Evolutionary conservation across 2,113 vertebrate genomes (phyloP), one percentile per base, ranked within the genome.

Genomic region (Grus americana): DNA sequence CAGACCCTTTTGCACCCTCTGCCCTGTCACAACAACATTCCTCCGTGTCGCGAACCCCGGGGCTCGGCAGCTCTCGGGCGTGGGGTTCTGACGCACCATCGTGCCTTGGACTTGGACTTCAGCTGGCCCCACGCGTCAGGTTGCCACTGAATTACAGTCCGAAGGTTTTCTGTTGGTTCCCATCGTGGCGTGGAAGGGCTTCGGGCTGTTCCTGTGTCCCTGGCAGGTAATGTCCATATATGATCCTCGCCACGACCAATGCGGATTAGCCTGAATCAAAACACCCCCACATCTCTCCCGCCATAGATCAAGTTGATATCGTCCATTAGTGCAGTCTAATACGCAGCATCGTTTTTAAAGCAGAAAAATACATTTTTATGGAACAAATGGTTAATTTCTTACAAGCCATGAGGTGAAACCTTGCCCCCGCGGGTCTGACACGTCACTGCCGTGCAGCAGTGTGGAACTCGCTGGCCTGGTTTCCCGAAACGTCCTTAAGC

Each of bases 1-100:
- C 44, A 57, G 30, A n/a, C 22, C 49, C 23, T 32, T 23, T 23
- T 8, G 38, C 13, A 22, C 8, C 11, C 20, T n/a, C 29, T 44
- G 30, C 5, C 0, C 52, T 16, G 17, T 22, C 36, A 30, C 23
- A 36, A 66, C 54, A 44, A 18, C 29, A 13, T 17, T n/a, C 11
- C 42, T 62, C 58, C 26, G 1, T 3, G 23, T 4, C 0, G 0
- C 1, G 4, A 42, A 6, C 52, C 58, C 26, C n/a, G 3, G 54
- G 14, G n/a, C n/a, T 68, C 40, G 47, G 47, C 47, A 5, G 47
- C 21, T 47, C 17, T 19, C 22, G 2, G 55, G 2, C 0, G 7
- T 18, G 29, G 49, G 19, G 12, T 1, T 52, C 50, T 62, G 80
- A 36, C 2, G 10, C 6, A 0, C 10, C 10, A 0, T 12, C 2